Base-by-base conservation (phyloP, 1,140 invertebrate genomes). In the Aphelinus certus region DNA sequence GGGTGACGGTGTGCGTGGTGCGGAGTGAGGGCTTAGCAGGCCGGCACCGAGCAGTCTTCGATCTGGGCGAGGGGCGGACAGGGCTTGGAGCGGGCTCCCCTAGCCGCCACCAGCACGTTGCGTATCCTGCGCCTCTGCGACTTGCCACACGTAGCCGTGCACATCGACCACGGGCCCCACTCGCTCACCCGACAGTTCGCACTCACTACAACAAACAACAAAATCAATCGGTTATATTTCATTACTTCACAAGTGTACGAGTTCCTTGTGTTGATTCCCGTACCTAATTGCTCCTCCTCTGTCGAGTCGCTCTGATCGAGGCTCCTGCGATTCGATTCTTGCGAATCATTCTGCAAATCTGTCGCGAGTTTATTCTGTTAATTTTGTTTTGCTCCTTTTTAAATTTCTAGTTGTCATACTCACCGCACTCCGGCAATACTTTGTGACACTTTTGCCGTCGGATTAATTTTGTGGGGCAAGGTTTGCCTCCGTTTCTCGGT, bases 161-260 rank as follows among this genome's bases (percentile, higher is more conserved):
- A 93, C 1, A 87, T 87, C 9, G 91, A 91, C 92, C 92, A 93
- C 10, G 81, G 78, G 5, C 91, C 90, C 92, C 92, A 93, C 58
- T 88, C 84, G 1, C 90, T 89, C 78, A 92, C 89, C 76, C 87
- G 85, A 76, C 92, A 93, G 55, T 91, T 87, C n/a, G 80, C 65
- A 80, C 9, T 53, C 51, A 53, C 51, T 53, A 53, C 51, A 76
- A 79, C 81, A 84, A 26, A 69, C 57, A 77, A 67, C 51, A 76
- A 71, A 63, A 53, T 45, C 77, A 69, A 7, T 5, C 1, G 68
- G 26, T 7, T 60, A 7, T 60, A 7, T 60, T 60, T 60, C 51
- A 53, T 53, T 9, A 4, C 9, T 53, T 53, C 9, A 53, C 51
- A 64, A 77, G 61, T 10, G 6, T 1, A 43, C 26, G 26, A 26